phyloP scores from a whole-genome alignment of 2,888 invertebrate genomes.

The Clistopyga incitator region DNA sequence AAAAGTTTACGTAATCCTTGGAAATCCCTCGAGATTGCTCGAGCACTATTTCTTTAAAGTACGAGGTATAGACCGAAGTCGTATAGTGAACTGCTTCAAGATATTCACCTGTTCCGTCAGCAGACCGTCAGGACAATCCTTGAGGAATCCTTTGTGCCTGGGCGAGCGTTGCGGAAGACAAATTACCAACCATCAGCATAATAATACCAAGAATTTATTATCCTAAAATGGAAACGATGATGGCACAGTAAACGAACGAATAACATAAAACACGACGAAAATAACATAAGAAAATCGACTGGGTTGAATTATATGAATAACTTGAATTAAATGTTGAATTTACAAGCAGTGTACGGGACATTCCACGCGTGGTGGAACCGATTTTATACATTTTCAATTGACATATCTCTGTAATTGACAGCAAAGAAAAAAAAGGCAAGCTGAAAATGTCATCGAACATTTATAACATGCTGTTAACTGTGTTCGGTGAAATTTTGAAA shows the following conservation, averaged over 20 bases:
- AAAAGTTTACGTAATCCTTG: conserved; percentile 54
- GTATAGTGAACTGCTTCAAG: conserved; percentile 24
- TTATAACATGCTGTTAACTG: too few species aligned
- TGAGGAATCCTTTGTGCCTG: conserved; percentile 98
- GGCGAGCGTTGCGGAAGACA: conserved; percentile 36
- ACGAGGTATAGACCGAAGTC: conserved; percentile 3
- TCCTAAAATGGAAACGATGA: conserved; percentile 17
- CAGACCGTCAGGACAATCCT: conserved; percentile 98
- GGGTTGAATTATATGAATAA: conserved; percentile 13
- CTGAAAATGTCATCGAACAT: too few species aligned
- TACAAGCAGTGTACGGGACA: too few species aligned
- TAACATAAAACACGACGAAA: conserved; percentile 5
- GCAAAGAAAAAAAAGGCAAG: too few species aligned
- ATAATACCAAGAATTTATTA: conserved; percentile 20
- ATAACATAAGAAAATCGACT: not conserved
- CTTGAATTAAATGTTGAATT: too few species aligned
- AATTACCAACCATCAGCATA: conserved; percentile 18
- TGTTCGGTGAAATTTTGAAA: too few species aligned
- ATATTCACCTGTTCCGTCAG: conserved; percentile 94
- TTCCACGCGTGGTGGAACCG: too few species aligned
- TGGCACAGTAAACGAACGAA: not conserved
- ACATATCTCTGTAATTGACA: too few species aligned
- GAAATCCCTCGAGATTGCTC: conserved; percentile 43
- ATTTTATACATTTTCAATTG: too few species aligned
- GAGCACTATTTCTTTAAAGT: conserved; percentile 27